Percentiles rank a stretch among this genome's conserved stretches.
phyloP scores from a whole-genome alignment of 2,113 vertebrate genomes.

The Cercopithecus mona region DNA sequence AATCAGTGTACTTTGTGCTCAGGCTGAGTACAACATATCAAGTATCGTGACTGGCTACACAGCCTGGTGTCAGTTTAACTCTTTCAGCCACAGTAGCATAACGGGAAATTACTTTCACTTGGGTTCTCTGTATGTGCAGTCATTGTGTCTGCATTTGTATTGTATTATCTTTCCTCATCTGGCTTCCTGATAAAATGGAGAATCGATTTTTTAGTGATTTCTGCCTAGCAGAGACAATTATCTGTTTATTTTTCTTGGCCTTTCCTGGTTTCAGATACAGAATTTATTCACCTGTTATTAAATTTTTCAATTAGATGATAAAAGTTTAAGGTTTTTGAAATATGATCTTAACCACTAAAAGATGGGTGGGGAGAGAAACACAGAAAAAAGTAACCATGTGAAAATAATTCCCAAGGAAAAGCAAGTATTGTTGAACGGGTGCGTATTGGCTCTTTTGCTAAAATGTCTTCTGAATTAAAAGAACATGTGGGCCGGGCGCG shows the following conservation, averaged over 20 bases:
- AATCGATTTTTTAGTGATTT: conserved; percentile 47
- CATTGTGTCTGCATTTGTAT: not conserved
- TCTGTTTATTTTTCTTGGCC: not conserved
- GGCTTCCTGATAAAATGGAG: conserved; percentile 50
- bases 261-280: not conserved
- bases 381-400: not conserved
- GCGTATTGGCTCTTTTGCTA: not conserved
- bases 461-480: conserved; percentile 43
- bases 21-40: not conserved
- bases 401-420: conserved; percentile 7
- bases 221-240: conserved; percentile 28
- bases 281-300: conserved; percentile 22
- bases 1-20: not conserved
- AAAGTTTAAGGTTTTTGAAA: conserved; percentile 46
- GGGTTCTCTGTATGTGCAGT: not conserved
- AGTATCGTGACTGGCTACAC: not conserved
- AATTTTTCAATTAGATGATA: conserved; percentile 30
- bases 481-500: too few relatives aligned
- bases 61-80: not conserved
- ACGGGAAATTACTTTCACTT: not conserved
- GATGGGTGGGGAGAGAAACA: not conserved
- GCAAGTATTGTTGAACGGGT: not conserved
- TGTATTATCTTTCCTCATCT: conserved; percentile 38
- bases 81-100: not conserved
- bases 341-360: not conserved